phyloP scores from a whole-genome alignment of 1,140 invertebrate genomes.

The Chironomus tepperi region DNA sequence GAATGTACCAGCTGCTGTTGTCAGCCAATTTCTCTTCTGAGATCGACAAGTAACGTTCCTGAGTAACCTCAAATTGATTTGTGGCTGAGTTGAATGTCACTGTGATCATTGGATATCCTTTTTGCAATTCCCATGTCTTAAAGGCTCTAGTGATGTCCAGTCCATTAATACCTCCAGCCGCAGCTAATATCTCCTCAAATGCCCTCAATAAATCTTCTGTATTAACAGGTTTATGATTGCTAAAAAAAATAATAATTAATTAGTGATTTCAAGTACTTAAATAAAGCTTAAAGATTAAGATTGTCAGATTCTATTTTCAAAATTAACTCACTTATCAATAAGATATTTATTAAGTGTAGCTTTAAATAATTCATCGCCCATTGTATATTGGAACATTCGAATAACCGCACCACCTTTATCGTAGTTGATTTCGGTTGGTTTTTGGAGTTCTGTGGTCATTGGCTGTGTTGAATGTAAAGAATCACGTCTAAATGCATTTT shows the following conservation, averaged over 20 bases:
- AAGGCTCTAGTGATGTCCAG: slow-evolving; percentile 43
- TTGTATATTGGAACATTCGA: slow-evolving; percentile 61
- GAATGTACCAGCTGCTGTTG: slow-evolving; percentile 39
- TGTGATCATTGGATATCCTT: slow-evolving; percentile 75
- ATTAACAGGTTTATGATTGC: slow-evolving; percentile 42
- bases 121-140: slow-evolving; percentile 85
- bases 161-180: slow-evolving; percentile 4
- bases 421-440: slow-evolving; percentile 67
- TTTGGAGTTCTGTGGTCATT: slow-evolving; percentile 58
- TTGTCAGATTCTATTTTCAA: slow-evolving; percentile 29
- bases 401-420: slow-evolving; percentile 61
- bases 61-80: neutral
- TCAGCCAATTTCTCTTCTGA: slow-evolving; percentile 24
- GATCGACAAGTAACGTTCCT: neutral
- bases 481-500: slow-evolving; percentile 52
- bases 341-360: slow-evolving; percentile 52
- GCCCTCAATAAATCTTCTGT: slow-evolving; percentile 59
- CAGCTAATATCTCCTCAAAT: slow-evolving; percentile 45
- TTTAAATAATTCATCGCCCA: slow-evolving; percentile 53
- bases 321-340: slow-evolving; percentile 41
- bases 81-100: slow-evolving; percentile 34
- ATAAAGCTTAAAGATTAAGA: slow-evolving; percentile 41
- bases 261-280: slow-evolving; percentile 35
- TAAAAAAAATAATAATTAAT: slow-evolving; percentile 32
- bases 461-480: slow-evolving; percentile 55